Conservation (phyloP, 2,113 vertebrate genomes). For the Diadophis punctatus region DNA sequence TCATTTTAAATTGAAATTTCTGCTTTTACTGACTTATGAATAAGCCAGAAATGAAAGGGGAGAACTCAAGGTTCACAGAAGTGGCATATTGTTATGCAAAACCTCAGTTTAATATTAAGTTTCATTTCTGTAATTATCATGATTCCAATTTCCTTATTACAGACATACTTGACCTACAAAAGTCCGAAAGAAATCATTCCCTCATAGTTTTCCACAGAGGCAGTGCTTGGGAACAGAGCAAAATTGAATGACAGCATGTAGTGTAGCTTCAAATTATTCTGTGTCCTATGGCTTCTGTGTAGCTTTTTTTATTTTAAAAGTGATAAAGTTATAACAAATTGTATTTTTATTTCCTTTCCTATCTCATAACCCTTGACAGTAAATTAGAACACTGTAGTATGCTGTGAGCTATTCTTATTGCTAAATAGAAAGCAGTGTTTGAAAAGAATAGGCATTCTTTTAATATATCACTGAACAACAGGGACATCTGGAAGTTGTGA, state of each 20-base stretch:
- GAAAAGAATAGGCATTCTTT: slow-evolving; percentile 38
- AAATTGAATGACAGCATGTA: background rate
- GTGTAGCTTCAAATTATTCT: background rate
- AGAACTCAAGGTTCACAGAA: background rate
- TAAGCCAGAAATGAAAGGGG: background rate
- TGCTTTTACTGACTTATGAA: background rate
- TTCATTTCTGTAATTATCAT: background rate
- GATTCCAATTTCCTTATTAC: background rate
- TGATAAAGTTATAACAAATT: background rate
- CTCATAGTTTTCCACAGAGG: background rate
- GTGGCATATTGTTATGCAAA: background rate
- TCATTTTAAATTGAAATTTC: background rate
- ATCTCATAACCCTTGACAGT: slow-evolving; percentile 20
- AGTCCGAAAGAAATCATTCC: background rate
- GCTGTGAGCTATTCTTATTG: slow-evolving; percentile 5
- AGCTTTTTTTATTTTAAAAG: background rate
- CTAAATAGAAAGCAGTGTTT: slow-evolving; percentile 12
- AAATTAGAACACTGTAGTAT: slow-evolving; percentile 35
- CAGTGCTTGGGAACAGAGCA: background rate
- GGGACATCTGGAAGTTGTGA: slow-evolving; percentile 37
- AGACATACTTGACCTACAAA: background rate
- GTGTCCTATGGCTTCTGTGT: background rate
- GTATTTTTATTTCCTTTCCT: background rate
- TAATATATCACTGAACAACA: slow-evolving; percentile 39
- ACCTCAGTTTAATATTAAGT: background rate